These are phyloP conservation scores for Salminus brasiliensis DNA, from an alignment of 2,113 vertebrate species.

Conservation along the genomic window DNA sequence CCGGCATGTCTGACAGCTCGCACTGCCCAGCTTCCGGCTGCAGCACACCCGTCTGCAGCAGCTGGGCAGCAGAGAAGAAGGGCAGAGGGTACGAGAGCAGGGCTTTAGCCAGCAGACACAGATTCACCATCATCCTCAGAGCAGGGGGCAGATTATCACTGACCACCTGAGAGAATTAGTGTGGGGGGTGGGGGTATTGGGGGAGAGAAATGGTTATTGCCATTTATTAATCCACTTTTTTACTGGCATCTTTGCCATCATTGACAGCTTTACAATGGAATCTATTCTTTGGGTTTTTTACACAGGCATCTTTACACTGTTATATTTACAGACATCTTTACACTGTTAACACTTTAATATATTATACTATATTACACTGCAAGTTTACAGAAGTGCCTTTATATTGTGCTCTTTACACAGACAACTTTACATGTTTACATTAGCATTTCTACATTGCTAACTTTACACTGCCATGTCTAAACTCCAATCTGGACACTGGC, in stretches of 20 bases:
- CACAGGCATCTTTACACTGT: no score
- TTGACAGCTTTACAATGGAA: neutral
- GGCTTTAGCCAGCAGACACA: conserved; percentile 79
- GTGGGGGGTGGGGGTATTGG: neutral
- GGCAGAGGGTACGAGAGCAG: conserved; percentile 82
- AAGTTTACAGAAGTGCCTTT: no score
- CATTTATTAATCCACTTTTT: neutral
- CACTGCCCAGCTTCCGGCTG: neutral
- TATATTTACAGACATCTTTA: no score
- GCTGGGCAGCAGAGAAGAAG: conserved; percentile 79
- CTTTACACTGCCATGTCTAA: neutral
- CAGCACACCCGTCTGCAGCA: conserved; percentile 70
- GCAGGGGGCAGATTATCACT: conserved; percentile 79
- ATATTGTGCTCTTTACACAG: no score
- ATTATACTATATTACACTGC: no score
- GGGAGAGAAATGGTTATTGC: neutral
- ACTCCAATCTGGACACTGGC: neutral
- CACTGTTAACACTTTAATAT: no score
- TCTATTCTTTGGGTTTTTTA: neutral
- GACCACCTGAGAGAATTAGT: conserved; percentile 59
- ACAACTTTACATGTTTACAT: neutral
- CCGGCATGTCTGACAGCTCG: conserved; percentile 24
- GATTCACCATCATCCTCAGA: conserved; percentile 77
- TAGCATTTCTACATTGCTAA: neutral
- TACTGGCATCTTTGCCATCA: neutral